Percentiles rank a stretch among this genome's conserved stretches.
These are phyloP conservation scores for Parnassius glacialis DNA, from an alignment of 2,888 invertebrate genomes.

Conservation along the genomic window DNA sequence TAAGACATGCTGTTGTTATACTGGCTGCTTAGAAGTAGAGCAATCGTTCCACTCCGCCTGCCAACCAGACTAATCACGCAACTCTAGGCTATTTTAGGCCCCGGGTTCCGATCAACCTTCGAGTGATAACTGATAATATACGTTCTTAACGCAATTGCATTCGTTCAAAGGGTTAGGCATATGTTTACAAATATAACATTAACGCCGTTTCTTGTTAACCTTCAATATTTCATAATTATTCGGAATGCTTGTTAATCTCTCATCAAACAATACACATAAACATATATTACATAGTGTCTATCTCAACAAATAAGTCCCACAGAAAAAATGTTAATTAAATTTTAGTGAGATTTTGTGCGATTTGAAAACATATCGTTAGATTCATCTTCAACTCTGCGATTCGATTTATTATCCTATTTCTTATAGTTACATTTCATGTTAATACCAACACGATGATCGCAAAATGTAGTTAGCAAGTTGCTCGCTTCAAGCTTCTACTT, in stretches of 20 bases:
- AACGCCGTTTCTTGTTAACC: conserved; percentile 14
- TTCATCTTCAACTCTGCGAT: no score
- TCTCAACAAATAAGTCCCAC: no score
- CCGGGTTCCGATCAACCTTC: conserved; percentile 22
- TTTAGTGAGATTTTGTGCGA: no score
- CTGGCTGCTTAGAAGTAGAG: conserved; percentile 11
- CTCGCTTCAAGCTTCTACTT: no score
- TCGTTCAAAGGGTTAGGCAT: neutral
- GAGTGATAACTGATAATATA: neutral
- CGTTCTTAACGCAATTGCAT: neutral
- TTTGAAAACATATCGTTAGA: no score
- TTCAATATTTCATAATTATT: conserved; percentile 10
- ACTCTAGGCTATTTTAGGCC: conserved; percentile 38
- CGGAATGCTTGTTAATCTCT: neutral
- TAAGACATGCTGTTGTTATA: conserved; percentile 24
- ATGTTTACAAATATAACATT: conserved; percentile 7
- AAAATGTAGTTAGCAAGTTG: no score
- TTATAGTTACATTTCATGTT: no score
- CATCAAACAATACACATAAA: no score
- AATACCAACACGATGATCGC: no score
- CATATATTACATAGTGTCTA: no score
- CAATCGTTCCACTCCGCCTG: conserved; percentile 22
- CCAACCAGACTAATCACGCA: conserved; percentile 18
- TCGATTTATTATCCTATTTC: no score
- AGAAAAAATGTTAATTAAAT: no score